Percentiles rank a stretch among this genome's conserved stretches.
Evolutionary conservation across 2,888 invertebrate genomes (phyloP).

Genomic region (Himalopsyche anomala): DNA sequence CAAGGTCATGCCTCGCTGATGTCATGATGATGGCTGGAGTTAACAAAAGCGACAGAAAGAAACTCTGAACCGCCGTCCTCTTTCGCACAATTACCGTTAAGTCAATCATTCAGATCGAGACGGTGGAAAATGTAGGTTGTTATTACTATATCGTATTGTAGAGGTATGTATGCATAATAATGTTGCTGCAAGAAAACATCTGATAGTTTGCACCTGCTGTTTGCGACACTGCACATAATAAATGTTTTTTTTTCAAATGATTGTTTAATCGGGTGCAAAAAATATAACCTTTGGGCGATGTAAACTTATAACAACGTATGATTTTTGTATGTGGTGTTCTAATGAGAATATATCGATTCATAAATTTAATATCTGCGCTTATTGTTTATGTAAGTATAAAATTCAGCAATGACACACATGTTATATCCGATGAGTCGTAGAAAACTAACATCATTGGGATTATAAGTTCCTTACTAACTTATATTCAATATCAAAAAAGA

Average conservation of each 20-base stretch:
- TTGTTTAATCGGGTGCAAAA: not conserved
- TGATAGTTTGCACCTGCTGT: slow-evolving; percentile 8
- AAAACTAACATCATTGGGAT: no score
- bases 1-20: slow-evolving; percentile 16
- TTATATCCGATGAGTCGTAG: no score
- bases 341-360: no score
- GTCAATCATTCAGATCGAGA: slow-evolving; percentile 7
- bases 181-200: not conserved
- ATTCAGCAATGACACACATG: no score
- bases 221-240: not conserved
- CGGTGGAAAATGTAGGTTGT: not conserved
- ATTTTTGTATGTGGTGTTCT: no score
- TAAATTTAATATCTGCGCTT: no score
- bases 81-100: slow-evolving; percentile 2
- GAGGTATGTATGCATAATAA: not conserved
- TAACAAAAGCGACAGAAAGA: slow-evolving; percentile 3
- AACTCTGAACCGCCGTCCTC: not conserved
- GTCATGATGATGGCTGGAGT: not conserved
- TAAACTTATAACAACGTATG: no score
- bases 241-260: not conserved
- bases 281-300: not conserved
- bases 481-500: no score
- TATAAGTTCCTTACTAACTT: no score
- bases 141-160: not conserved
- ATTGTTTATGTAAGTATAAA: no score